Evolutionary conservation across 2,888 invertebrate species (phyloP).

Genomic region (Oegoconia quadripuncta): DNA sequence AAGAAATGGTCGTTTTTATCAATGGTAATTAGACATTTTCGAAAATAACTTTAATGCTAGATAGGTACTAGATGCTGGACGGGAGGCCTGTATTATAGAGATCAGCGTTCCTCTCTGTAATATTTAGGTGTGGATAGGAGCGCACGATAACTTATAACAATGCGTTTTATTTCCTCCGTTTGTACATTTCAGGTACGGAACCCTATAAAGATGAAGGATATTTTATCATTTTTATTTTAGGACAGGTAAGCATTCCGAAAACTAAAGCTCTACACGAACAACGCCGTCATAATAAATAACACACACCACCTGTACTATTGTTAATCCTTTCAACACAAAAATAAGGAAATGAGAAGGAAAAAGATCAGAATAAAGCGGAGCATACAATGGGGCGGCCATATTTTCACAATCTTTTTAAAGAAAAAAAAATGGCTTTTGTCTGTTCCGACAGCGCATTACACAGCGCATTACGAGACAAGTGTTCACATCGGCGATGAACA

Average conservation of each 20-base stretch:
- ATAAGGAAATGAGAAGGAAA: constrained; percentile 69
- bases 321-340: constrained; percentile 72
- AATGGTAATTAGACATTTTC: no score
- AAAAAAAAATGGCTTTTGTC: constrained; percentile 61
- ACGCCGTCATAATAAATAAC: constrained; percentile 11
- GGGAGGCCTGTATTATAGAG: no score
- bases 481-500: constrained; percentile 52
- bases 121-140: no score
- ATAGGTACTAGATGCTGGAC: no score
- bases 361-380: constrained; percentile 57
- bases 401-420: constrained; percentile 64
- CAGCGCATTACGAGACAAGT: constrained; percentile 59
- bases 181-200: no score
- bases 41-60: no score
- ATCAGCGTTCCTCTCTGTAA: no score
- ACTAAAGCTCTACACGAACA: neutral
- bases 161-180: no score
- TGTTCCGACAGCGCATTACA: constrained; percentile 66
- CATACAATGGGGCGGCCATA: constrained; percentile 63
- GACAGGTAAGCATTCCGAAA: neutral
- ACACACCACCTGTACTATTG: constrained; percentile 35
- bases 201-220: no score
- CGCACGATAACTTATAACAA: no score
- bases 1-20: no score
- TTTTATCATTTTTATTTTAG: no score